Base-by-base conservation (phyloP, 2,113 vertebrate genomes). In the Gambusia holbrooki region DNA sequence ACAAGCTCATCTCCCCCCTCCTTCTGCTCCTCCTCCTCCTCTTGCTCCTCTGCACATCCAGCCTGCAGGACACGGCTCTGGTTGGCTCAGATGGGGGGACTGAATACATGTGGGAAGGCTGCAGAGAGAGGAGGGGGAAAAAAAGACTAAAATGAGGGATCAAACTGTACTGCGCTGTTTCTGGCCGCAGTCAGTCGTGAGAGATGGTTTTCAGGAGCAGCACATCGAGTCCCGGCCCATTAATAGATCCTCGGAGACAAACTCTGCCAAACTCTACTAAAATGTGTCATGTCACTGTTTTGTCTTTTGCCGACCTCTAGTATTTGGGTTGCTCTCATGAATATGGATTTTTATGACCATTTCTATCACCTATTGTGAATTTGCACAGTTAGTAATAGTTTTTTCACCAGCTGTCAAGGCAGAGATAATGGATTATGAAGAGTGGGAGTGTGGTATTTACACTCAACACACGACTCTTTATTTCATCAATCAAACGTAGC, bases 241-340 rank as follows among this genome's bases (percentile, higher is more conserved):
- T 0, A 40, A 77, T n/a, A 9, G 14, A 25, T 66, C 30, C 6
- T 51, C 37, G 48, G 13, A 65, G 51, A 65, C 17, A 69, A 71
- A 76, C 81, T 22, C n/a, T 51, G 22, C 69, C 74, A 73, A 82
- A 79, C 45, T 75, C 28, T 40, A 51, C 60, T 0, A 11, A 74
- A 51, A 63, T 51, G 12, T 28, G 64, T 62, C 19, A 22, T 4
- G 33, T 76, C 62, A 71, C 7, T 74, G 76, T 85, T 80, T 79
- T 37, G 0, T 37, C 77, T 79, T 79, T 63, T 48, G 5, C 79
- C 81, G 77, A 83, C 83, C 79, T 73, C 29, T 35, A 75, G 62
- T 69, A 84, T 85, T 90, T 79, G 33, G 35, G 35, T 68, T 84
- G 84, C 61, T 85, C 84, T 89, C 80, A 91, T 92, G 30, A 87